These are phyloP conservation scores for Platyscapa corneri DNA, from an alignment of 1,140 invertebrate genomes.

Conservation along the genomic window DNA sequence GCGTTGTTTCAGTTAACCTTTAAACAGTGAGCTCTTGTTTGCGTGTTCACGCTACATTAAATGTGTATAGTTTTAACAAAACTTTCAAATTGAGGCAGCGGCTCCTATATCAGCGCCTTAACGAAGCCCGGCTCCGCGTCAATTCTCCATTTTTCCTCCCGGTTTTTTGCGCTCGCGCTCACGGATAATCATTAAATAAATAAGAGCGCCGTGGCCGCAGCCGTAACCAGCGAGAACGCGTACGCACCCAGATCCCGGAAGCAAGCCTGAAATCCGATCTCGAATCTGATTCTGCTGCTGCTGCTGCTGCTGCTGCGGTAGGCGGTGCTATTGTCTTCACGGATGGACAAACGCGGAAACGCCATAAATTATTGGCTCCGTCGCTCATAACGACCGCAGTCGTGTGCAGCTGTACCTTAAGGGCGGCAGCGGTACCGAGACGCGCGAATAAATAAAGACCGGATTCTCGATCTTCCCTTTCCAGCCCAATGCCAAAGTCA, in stretches of 20 bases:
- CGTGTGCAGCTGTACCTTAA: constrained; percentile 52
- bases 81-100: constrained; percentile 18
- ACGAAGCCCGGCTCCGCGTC: not conserved
- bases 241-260: constrained; percentile 49
- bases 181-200: constrained; percentile 18
- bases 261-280: constrained; percentile 58
- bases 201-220: constrained; percentile 7
- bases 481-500: constrained; percentile 15
- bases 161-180: not conserved
- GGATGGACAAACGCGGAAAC: constrained; percentile 60
- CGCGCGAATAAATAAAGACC: constrained; percentile 55
- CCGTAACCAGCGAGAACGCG: constrained; percentile 46
- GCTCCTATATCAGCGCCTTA: not conserved
- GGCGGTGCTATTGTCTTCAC: constrained; percentile 60
- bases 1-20: constrained; percentile 35
- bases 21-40: constrained; percentile 23
- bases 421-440: constrained; percentile 13
- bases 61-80: not conserved
- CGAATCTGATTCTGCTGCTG: constrained; percentile 26
- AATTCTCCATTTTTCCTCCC: not conserved
- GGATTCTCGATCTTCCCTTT: constrained; percentile 52
- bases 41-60: constrained; percentile 28
- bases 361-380: constrained; percentile 59
- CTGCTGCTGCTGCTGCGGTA: not conserved
- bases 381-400: constrained; percentile 51